Evolutionary conservation across 2,888 invertebrate species (phyloP), one percentile per base, ranked within the genome.

Genomic region (Himalopsyche anomala): DNA sequence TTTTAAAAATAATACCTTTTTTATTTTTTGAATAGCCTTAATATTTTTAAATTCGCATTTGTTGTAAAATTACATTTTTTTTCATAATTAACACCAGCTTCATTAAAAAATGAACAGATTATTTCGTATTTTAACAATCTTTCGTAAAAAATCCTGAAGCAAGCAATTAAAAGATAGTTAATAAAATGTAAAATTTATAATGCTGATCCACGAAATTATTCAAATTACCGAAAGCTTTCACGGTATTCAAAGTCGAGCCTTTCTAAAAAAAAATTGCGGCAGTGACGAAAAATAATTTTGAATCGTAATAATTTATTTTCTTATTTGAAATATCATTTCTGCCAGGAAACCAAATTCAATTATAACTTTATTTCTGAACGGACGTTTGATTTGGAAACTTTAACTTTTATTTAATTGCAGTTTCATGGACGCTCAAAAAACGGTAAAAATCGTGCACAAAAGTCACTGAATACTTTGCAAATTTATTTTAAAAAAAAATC

Each of bases 321-420:
- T 62, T 62, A 62, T 62, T 62, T 62, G 62, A 62, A 62, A 62
- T 62, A 62, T 62, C 62, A 62, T 62, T 62, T 62, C 62, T 19
- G 19, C 28, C 62, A 62, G 62, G 19, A 62, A 62, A 62, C 62
- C 62, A 62, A 62, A 62, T 62, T 62, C 62, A 62, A 62, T 62
- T 62, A 62, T 62, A 62, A 62, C 62, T 62, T 62, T 62, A 28
- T 62, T 62, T 19, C 19, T 62, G 62, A 62, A 62, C 19, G 62
- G 62, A 62, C 62, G 62, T 62, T 62, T 62, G 62, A 19, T 62
- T 62, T 62, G 19, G 28, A 62, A 62, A 62, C 62, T 19, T 62
- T 62, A 62, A 62, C 62, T 62, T 62, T n/a, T 62, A 62, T 62
- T 62, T 62, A 62, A 62, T 62, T 62, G 62, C 62, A 62, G 62